Percentiles rank a stretch among this genome's conserved stretches.
Evolutionary conservation across 2,888 invertebrate genomes (phyloP).

Genomic region (Stictocephala bisonia): DNA sequence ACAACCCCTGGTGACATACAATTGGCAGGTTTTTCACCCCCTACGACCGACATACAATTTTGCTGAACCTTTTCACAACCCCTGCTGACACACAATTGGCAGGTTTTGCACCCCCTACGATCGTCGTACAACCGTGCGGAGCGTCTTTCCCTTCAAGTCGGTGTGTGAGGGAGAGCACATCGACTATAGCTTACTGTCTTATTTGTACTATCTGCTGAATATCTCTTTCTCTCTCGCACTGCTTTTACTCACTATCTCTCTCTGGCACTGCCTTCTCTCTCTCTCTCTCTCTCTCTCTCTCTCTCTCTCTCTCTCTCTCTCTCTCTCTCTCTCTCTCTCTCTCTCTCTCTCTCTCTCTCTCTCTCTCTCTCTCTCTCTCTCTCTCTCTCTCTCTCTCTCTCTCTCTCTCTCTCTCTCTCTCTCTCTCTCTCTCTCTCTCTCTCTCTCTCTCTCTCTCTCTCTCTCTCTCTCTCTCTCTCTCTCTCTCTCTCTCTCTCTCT

Average conservation of each 20-base stretch:
- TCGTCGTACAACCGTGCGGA: no score
- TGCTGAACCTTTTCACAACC: no score
- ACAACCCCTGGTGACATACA: no score
- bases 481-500: not conserved
- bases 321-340: slow-evolving; percentile 24
- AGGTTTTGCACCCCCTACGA: no score
- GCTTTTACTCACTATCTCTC: no score
- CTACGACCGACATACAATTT: no score
- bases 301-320: slow-evolving; percentile 41
- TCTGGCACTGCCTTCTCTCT: slow-evolving; percentile 4
- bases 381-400: slow-evolving; percentile 27
- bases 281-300: slow-evolving; percentile 36
- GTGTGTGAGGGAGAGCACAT: not conserved
- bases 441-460: slow-evolving; percentile 39
- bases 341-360: slow-evolving; percentile 25
- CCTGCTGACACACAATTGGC: no score
- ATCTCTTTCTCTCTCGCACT: no score
- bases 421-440: slow-evolving; percentile 33
- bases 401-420: slow-evolving; percentile 26
- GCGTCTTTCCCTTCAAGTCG: no score
- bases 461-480: slow-evolving; percentile 44
- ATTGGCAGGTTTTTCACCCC: no score
- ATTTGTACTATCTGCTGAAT: not conserved
- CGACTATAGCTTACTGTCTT: not conserved
- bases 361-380: slow-evolving; percentile 38